Evolutionary conservation across 2,113 vertebrate genomes (phyloP).

Genomic region (Chaetops frenatus): DNA sequence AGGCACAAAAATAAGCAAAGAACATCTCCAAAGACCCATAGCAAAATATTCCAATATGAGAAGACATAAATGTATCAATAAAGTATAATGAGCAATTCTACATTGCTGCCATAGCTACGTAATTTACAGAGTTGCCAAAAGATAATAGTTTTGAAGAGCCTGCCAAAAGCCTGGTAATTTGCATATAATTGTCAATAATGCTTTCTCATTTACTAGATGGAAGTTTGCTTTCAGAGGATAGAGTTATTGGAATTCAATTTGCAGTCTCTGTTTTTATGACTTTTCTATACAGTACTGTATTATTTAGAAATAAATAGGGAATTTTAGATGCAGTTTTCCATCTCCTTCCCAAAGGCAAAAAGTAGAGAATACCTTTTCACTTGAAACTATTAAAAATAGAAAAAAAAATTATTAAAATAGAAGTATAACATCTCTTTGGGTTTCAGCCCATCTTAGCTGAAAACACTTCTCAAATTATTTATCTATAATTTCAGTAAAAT

Average conservation of each 20-base stretch:
- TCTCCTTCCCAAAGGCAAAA: conserved; percentile 11
- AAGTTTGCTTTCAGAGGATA: conserved; percentile 44
- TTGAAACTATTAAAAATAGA: not conserved
- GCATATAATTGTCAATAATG: conserved; percentile 63
- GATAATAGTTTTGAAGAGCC: conserved; percentile 54
- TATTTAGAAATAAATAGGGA: conserved; percentile 46
- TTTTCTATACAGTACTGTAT: conserved; percentile 46
- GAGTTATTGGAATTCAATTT: conserved; percentile 64
- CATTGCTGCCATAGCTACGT: conserved; percentile 28
- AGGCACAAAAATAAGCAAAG: not conserved
- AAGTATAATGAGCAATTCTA: conserved; percentile 52
- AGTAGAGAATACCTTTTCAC: not conserved
- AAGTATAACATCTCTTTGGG: not conserved
- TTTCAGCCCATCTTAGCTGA: not conserved
- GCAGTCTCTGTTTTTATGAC: conserved; percentile 47
- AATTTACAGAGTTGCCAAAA: conserved; percentile 60
- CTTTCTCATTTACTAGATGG: conserved; percentile 54
- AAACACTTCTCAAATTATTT: not conserved
- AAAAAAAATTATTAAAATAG: not conserved
- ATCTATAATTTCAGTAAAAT: not conserved
- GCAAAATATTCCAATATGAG: not conserved
- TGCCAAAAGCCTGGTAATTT: conserved; percentile 60
- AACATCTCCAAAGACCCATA: not conserved
- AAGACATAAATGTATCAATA: conserved; percentile 20
- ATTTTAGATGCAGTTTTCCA: conserved; percentile 15